Conservation (phyloP, 2,888 invertebrate genomes). For the Drosophila limbata region DNA sequence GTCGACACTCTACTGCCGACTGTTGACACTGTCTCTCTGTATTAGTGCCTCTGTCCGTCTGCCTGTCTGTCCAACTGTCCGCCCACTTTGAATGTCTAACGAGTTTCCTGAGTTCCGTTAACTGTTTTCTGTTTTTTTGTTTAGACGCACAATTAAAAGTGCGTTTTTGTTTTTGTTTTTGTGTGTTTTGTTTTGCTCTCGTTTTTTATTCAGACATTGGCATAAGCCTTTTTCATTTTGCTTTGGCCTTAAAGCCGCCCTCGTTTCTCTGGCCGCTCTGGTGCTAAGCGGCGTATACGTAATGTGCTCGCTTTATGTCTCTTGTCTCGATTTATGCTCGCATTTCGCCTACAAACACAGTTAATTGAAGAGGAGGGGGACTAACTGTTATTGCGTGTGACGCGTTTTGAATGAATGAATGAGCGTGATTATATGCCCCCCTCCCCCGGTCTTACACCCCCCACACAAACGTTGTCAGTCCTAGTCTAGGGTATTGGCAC, state of each 20-base stretch:
- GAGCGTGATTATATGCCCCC: slow-evolving; percentile 53
- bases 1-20: slow-evolving; percentile 12
- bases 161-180: slow-evolving; percentile 23
- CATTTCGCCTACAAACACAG: not conserved
- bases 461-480: not conserved
- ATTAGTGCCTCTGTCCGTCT: not conserved
- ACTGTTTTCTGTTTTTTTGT: slow-evolving; percentile 39
- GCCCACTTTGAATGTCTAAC: slow-evolving; percentile 64
- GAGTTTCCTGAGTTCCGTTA: slow-evolving; percentile 61
- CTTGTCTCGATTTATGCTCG: not conserved
- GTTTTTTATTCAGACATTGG: slow-evolving; percentile 22
- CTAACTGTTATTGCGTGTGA: slow-evolving; percentile 35
- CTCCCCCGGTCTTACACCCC: not conserved
- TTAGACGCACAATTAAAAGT: slow-evolving; percentile 53
- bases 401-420: slow-evolving; percentile 59
- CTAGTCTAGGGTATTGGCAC: slow-evolving; percentile 43
- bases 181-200: slow-evolving; percentile 19
- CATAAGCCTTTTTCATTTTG: slow-evolving; percentile 36
- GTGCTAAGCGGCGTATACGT: slow-evolving; percentile 44
- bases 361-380: not conserved
- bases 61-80: slow-evolving; percentile 13
- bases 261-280: slow-evolving; percentile 16
- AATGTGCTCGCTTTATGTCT: slow-evolving; percentile 26
- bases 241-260: slow-evolving; percentile 64
- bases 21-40: slow-evolving; percentile 7